These are phyloP conservation scores for Cotesia typhae DNA, from an alignment of 1,140 invertebrate species.

Conservation along the genomic window DNA sequence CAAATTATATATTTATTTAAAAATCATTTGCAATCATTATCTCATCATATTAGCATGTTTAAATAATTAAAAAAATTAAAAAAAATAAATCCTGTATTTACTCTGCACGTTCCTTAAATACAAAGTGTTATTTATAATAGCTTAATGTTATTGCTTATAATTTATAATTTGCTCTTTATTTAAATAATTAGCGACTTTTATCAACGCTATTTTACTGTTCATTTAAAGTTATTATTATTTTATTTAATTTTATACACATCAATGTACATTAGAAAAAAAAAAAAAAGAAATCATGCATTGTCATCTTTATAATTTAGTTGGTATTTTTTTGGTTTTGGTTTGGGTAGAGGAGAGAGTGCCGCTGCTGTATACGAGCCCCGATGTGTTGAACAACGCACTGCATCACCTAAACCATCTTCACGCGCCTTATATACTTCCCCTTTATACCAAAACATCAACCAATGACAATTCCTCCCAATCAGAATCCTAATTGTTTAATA, in stretches of 20 bases:
- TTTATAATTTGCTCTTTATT: too few relatives aligned
- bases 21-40: too few relatives aligned
- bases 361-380: conserved; percentile 63
- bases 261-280: conserved; percentile 18
- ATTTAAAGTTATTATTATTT: background rate
- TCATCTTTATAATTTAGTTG: conserved; percentile 54
- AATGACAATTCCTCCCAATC: conserved; percentile 54
- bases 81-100: too few relatives aligned
- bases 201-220: background rate
- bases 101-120: too few relatives aligned
- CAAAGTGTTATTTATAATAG: too few relatives aligned
- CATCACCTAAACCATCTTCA: conserved; percentile 60
- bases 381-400: conserved; percentile 64
- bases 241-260: conserved; percentile 30
- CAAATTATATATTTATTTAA: too few relatives aligned
- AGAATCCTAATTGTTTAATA: conserved; percentile 35
- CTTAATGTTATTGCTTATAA: too few relatives aligned
- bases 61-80: too few relatives aligned
- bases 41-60: too few relatives aligned
- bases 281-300: conserved; percentile 30
- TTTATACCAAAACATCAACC: conserved; percentile 55
- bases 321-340: conserved; percentile 53
- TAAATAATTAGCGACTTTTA: too few relatives aligned
- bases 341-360: conserved; percentile 64
- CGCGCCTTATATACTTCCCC: conserved; percentile 55